Conservation (phyloP, 1,140 invertebrate species). For the Sogatella furcifera region DNA sequence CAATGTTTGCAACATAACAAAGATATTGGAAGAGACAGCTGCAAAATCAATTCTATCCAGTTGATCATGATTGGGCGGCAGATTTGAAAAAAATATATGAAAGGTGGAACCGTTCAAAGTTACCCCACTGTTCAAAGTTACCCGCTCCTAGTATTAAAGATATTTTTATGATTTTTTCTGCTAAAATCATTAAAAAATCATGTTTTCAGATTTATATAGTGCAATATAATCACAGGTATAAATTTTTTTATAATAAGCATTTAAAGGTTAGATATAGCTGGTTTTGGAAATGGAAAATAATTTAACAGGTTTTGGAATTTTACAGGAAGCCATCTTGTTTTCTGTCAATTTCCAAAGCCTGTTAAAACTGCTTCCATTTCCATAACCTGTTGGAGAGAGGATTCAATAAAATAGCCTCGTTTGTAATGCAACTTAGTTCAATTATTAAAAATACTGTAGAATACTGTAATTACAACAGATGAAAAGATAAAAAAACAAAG, state of each 20-base stretch:
- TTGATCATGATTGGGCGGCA: no score
- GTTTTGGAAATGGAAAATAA: constrained; percentile 7
- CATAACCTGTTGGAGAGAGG: constrained; percentile 3
- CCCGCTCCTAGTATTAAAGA: no score
- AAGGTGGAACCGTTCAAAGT: no score
- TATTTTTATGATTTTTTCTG: no score
- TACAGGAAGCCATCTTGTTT: constrained; percentile 9
- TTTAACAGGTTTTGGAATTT: constrained; percentile 8
- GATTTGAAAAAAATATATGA: no score
- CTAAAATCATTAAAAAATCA: constrained; percentile 1
- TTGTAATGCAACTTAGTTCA: background rate
- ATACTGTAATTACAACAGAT: no score
- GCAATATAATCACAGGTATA: constrained; percentile 3
- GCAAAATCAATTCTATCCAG: no score
- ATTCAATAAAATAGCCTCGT: constrained; percentile 7
- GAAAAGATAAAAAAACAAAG: no score
- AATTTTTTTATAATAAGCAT: constrained; percentile 1
- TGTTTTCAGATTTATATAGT: constrained; percentile 7
- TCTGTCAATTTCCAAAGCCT: constrained; percentile 6
- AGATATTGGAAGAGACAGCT: no score
- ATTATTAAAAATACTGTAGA: background rate
- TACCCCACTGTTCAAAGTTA: no score
- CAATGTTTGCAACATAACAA: no score
- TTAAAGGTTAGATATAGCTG: constrained; percentile 7
- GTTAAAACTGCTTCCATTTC: constrained; percentile 8